Conservation (phyloP, 2,113 vertebrate species). For the Natator depressus region DNA sequence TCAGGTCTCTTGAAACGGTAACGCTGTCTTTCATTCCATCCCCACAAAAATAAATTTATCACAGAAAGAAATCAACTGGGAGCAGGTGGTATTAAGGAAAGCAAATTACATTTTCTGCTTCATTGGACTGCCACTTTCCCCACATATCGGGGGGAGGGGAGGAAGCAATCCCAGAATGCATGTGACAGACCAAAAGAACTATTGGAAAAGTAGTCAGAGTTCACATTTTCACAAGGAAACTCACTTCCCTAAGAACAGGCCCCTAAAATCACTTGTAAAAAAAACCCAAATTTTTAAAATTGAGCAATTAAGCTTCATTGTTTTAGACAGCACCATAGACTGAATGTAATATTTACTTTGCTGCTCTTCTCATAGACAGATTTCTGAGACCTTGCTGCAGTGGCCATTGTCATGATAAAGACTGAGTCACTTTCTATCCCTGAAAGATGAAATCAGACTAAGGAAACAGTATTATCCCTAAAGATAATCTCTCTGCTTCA, state of each 20-base stretch:
- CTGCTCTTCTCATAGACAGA: neutral
- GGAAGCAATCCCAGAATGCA: neutral
- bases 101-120: constrained; percentile 54
- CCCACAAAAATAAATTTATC: neutral
- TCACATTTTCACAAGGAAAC: neutral
- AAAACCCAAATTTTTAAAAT: neutral
- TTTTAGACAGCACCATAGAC: neutral
- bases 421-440: neutral
- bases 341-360: neutral
- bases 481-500: neutral
- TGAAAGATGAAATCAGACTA: neutral
- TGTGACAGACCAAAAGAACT: neutral
- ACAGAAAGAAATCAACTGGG: neutral
- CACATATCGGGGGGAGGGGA: neutral
- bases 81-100: constrained; percentile 53
- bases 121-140: constrained; percentile 23
- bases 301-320: neutral
- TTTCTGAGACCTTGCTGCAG: constrained; percentile 6
- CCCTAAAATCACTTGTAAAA: neutral
- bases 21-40: neutral
- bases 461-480: neutral
- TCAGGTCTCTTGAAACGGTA: constrained; percentile 5
- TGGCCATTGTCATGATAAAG: neutral
- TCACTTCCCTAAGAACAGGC: neutral
- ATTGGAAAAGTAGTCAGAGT: neutral